Base-by-base conservation (phyloP, 2,888 invertebrate genomes). In the Lasiommata megera region DNA sequence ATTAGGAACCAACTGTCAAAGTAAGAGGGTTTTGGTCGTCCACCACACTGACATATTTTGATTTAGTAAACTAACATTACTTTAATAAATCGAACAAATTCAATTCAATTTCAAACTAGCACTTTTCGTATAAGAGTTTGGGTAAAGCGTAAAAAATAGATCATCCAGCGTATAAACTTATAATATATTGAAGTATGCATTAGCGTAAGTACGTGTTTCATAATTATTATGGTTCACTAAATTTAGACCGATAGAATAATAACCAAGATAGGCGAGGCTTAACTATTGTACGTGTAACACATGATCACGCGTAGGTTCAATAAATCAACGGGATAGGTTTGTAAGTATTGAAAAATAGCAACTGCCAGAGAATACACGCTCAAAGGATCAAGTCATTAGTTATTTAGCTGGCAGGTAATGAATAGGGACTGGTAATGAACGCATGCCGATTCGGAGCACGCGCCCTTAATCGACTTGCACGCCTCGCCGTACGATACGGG, bases 361-460 rank as follows among this genome's bases (percentile, higher is more conserved):
- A 82, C 80, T 76, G 80, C 75, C 76, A 72, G 71, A 69, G 67
- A 69, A 67, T 69, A 77, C 73, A 76, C 77, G 76, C 74, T 79
- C 73, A 79, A 77, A 76, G 76, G 74, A 77, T 79, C 72, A 73
- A 70, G 74, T 79, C 80, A 82, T 87, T 82, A 84, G 82, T 84
- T 84, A 86, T 83, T 84, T 82, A 82, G 79, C 72, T 72, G 74
- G 68, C 73, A 72, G 75, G 76, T 87, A 87, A 88, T 84, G 83
- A 87, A 84, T 78, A 82, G 82, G 83, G 84, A 69, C 80, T 75
- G 71, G 80, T 85, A 88, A 87, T 87, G 84, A 86, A 80, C 77
- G 73, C 79, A 80, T 81, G 76, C 76, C 80, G 78, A 88, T 86
- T 86, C 88, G 61, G 76, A 77, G 80, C 86, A 87, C 88, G 86